Evolutionary conservation across 2,113 vertebrate genomes (phyloP).

Genomic region (Nesogale talazaci): DNA sequence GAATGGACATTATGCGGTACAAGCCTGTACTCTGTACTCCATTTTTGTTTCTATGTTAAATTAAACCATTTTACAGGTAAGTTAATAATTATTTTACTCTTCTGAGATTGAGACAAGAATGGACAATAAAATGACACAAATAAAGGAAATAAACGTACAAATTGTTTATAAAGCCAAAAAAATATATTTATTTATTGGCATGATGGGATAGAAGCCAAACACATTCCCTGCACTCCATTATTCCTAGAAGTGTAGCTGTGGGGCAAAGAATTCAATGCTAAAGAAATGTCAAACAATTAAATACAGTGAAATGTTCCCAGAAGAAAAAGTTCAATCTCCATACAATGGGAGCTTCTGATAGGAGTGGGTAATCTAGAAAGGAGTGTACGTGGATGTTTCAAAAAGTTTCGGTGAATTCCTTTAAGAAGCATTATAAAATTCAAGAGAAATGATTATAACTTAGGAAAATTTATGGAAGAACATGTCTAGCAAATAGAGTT

Average conservation of each 20-base stretch:
- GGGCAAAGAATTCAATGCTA: neutral
- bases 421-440: slow-evolving; percentile 29
- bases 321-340: neutral
- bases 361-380: neutral
- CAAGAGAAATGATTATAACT: neutral
- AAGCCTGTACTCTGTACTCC: neutral
- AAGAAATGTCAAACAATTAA: neutral
- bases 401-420: slow-evolving; percentile 10
- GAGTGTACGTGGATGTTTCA: neutral
- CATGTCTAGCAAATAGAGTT: too few relatives aligned
- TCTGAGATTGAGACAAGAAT: neutral
- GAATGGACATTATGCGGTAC: too few relatives aligned
- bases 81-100: neutral
- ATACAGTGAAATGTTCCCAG: neutral
- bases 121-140: neutral
- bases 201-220: slow-evolving; percentile 18
- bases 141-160: neutral
- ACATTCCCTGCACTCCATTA: neutral
- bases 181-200: slow-evolving; percentile 37
- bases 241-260: neutral
- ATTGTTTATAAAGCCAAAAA: slow-evolving; percentile 27
- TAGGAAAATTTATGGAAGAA: neutral
- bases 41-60: slow-evolving; percentile 42
- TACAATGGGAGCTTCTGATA: neutral
- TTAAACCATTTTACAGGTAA: slow-evolving; percentile 14